phyloP scores from a whole-genome alignment of 2,888 invertebrate genomes.

The Euproctis similis region DNA sequence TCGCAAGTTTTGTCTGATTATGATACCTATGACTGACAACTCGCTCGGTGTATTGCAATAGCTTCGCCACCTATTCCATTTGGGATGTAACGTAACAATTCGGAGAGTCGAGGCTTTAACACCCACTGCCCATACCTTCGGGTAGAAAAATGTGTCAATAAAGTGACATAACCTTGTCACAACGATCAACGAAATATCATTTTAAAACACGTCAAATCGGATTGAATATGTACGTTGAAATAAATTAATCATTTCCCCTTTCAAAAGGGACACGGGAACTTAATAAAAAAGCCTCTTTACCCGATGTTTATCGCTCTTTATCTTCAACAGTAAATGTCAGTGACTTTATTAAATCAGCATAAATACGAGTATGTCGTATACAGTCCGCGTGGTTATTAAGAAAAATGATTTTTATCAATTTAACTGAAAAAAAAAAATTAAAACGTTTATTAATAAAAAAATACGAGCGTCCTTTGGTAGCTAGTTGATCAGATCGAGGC shows the following conservation, averaged over 20 bases:
- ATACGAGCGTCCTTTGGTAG: conserved; percentile 1
- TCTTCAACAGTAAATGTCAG: conserved; percentile 26
- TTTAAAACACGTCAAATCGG: conserved; percentile 12
- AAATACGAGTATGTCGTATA: conserved; percentile 21
- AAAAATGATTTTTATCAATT: conserved; percentile 10
- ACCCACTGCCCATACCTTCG: no score
- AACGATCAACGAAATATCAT: no score
- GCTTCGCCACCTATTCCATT: no score
- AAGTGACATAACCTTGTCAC: no score
- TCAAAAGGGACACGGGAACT: conserved; percentile 14
- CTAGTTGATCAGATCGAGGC: background rate
- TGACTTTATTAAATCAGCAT: conserved; percentile 25
- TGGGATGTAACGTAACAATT: no score
- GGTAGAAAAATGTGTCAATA: no score
- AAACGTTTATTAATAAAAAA: conserved; percentile 2
- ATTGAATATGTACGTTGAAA: conserved; percentile 8
- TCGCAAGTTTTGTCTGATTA: no score
- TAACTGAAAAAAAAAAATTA: no score
- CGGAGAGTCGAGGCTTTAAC: no score
- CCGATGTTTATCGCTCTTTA: conserved; percentile 21
- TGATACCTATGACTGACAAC: no score
- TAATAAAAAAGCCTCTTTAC: conserved; percentile 1
- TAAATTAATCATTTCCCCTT: conserved; percentile 21
- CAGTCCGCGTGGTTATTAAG: conserved; percentile 9
- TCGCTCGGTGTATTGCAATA: no score